Conservation (phyloP, 2,797 vertebrate genomes). For the Hippocampus kuda region DNA sequence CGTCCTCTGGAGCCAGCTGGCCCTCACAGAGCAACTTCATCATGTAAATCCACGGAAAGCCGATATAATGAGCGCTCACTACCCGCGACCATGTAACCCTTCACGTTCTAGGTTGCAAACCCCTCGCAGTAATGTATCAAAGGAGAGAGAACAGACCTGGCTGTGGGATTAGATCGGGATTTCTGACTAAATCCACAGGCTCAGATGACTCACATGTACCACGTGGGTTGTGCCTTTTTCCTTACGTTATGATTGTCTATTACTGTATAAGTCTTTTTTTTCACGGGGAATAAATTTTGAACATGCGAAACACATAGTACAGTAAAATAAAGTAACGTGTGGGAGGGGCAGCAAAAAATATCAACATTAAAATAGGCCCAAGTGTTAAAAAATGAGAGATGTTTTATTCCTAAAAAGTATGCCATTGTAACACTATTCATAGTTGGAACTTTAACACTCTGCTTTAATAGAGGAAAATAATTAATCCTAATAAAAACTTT, state of each 20-base stretch:
- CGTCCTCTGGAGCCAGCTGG: conserved; percentile 57
- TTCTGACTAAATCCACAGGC: conserved; percentile 58
- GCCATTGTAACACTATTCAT: too few relatives aligned
- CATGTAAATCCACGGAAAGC: conserved; percentile 2
- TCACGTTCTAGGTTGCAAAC: conserved; percentile 6
- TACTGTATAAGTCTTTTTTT: neutral
- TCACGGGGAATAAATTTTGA: too few relatives aligned
- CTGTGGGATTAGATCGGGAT: conserved; percentile 64
- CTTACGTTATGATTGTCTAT: neutral
- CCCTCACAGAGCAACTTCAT: conserved; percentile 36
- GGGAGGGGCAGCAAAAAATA: too few relatives aligned
- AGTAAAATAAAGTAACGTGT: too few relatives aligned
- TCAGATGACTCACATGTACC: conserved; percentile 42
- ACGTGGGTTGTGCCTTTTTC: conserved; percentile 30
- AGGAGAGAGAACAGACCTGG: conserved; percentile 23
- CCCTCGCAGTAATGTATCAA: conserved; percentile 2
- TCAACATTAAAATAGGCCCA: too few relatives aligned
- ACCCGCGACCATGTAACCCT: conserved; percentile 19
- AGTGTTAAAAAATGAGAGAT: too few relatives aligned
- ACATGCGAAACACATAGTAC: too few relatives aligned
- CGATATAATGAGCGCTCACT: neutral
- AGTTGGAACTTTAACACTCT: too few relatives aligned
- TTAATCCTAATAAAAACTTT: too few relatives aligned
- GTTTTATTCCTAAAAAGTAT: too few relatives aligned
- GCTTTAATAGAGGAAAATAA: too few relatives aligned